Evolutionary conservation across 2,888 invertebrate species (phyloP).

Genomic region (Chaitophorus viminalis): DNA sequence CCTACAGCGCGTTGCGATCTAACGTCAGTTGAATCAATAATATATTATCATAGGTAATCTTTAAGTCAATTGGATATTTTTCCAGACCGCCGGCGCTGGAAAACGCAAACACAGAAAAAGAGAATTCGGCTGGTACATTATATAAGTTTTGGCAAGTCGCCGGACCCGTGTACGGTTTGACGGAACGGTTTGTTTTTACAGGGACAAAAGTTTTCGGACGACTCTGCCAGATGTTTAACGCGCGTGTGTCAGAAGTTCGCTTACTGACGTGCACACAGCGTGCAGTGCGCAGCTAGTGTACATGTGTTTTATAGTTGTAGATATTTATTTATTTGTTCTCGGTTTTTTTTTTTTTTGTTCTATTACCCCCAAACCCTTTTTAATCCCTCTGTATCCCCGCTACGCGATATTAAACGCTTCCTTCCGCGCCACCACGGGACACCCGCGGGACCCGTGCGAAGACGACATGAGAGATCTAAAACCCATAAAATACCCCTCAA

Average conservation of each 20-base stretch:
- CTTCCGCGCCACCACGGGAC: neutral
- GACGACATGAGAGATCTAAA: conserved; percentile 11
- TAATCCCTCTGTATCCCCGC: neutral
- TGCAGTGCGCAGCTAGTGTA: neutral
- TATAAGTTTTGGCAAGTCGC: conserved; percentile 35
- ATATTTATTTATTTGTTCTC: conserved; percentile 1
- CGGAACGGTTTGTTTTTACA: conserved; percentile 38
- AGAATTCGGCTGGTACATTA: neutral
- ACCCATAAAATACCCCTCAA: conserved; percentile 31
- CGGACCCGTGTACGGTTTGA: conserved; percentile 25
- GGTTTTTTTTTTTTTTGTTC: conserved; percentile 1
- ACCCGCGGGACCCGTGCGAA: neutral
- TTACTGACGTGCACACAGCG: neutral
- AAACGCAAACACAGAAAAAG: conserved; percentile 25
- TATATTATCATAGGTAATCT: too few species aligned
- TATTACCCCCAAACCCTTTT: neutral
- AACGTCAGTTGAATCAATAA: too few species aligned
- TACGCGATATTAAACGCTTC: neutral
- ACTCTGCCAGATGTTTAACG: conserved; percentile 36
- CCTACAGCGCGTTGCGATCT: too few species aligned
- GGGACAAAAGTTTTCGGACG: conserved; percentile 28
- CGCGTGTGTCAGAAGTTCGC: conserved; percentile 37
- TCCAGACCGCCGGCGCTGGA: neutral
- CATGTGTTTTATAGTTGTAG: neutral
- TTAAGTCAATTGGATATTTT: conserved; percentile 18